Evolutionary conservation across 2,113 vertebrate species (phyloP), one percentile per base, ranked within the genome.

Genomic region (Oenanthe melanoleuca): DNA sequence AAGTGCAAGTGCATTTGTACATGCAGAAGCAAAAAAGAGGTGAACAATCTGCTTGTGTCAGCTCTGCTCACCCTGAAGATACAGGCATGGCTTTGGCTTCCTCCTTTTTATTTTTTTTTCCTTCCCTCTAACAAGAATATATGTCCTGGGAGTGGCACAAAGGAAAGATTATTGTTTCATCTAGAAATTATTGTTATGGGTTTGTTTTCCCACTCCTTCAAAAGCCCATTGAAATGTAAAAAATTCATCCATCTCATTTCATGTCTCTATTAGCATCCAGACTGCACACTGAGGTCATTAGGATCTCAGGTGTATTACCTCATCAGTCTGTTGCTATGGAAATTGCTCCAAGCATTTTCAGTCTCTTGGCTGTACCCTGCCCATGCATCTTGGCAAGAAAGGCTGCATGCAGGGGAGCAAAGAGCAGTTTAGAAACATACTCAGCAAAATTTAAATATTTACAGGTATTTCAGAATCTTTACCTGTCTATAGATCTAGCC

Each of bases 281-380:
- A 73, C 67, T 63, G 42, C 86, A 40, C 0, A 1, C 81, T 90
- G 95, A 96, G 80, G 94, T 96, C 95, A 94, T 90, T 88, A 52
- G 33, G 26, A 28, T 63, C 94, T 94, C 94, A 96, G 96, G 94
- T 96, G 86, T 77, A 96, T 95, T 96, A 86, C 91, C 86, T 95
- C 95, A 95, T 56, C 14, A 40, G 92, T 90, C 82, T 88, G 94
- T 97, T 95, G 95, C 96, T 61, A 95, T 96, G 96, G 96, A 93
- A 94, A 96, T 86, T 40, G 52, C 83, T 94, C 67, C 86, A 86
- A 66, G 86, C 95, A 78, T 88, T 66, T 73, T 25, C 80, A 73
- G 45, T 52, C 29, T 4, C 42, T 45, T 53, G 63, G 18, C 66
- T 80, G 17, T 13, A 3, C 19, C 3, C 31, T 88, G 56, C 34